Evolutionary conservation across 2,888 invertebrate genomes (phyloP), one percentile per base, ranked within the genome.

Genomic region (Drosophila mercatorum): DNA sequence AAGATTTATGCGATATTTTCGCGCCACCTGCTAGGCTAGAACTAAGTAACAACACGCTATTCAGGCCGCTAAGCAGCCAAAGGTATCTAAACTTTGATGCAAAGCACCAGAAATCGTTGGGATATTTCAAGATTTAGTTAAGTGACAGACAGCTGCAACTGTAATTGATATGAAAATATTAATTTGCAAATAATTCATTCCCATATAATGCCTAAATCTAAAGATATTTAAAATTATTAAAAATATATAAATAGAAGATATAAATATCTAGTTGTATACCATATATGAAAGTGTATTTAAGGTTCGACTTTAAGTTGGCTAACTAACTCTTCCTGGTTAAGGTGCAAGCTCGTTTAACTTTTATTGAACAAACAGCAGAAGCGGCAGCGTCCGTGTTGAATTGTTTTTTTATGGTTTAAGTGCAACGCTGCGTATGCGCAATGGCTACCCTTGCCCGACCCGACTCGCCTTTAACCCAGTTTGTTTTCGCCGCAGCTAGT

Each of bases 371-470:
- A 84, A 84, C 89, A 88, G 68, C 70, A 31, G 58, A 5, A 78
- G 38, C 34, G 36, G 43, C 46, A 55, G 72, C 56, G 80, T 69
- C 62, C 71, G 73, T 56, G 67, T 63, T 67, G 61, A 63, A 57
- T 70, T 67, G 51, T 53, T 47, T 56, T 75, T 17, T 84, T 69
- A 74, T 70, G 76, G 51, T 61, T 58, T 65, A 47, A 43, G 26
- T 74, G 83, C 87, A 78, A 88, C 78, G 81, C 51, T 83, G 87
- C 83, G 83, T 88, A 88, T 88, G 89, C 89, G 83, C 81, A 83
- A 86, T 64, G 64, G 38, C 36, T 28, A 22, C 47, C 56, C 53
- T 47, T 26, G 40, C 58, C 64, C 59, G 72, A 68, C 71, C 53
- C 53, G 28, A 49, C 61, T 68, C 56, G 77, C 76, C 71, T 83